Base-by-base conservation (phyloP, 2,113 vertebrate genomes). In the Poeciliopsis occidentalis region DNA sequence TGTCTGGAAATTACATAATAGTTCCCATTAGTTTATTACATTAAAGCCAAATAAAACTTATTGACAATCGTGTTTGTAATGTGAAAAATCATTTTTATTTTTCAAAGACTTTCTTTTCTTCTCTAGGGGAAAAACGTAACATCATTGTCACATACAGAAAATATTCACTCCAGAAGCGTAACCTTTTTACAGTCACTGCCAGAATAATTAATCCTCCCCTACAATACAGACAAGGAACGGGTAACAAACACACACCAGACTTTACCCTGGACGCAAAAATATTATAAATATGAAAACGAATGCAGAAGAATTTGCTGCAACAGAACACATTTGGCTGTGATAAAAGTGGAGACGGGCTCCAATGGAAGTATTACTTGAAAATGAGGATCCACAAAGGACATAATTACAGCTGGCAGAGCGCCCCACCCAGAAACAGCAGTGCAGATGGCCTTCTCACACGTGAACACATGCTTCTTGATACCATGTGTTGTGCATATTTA, bases 361-460 rank as follows among this genome's bases (percentile, higher is more conserved):
- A 90, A 64, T 82, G 75, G 89, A 87, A 83, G 90, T 90, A 86
- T 89, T 84, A 82, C 69, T 78, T 77, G 77, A 85, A 90, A 90
- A 86, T 71, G 82, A 79, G 76, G 75, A 91, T 71, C 77, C 69
- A 30, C 83, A 64, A 65, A 86, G 85, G 89, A 89, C 88, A 88
- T 83, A 84, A 91, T 85, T 88, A 86, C 65, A 84, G 61, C 75
- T 10, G 44, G 51, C 85, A 82, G 73, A 79, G 82, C 84, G 89
- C 86, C 83, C 81, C 34, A 78, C 73, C 84, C 31, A 64, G 69
- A 86, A 91, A 88, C 73, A 80, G 71, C 34, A 63, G 71, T 80
- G 68, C 84, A 92, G 88, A 93, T 91, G 91, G 92, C 67, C 63
- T 83, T 84, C 88, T 85, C 80, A 86, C 85, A 85, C 82, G 79